Conservation (phyloP, 1,140 invertebrate genomes). For the Asobara japonica region DNA sequence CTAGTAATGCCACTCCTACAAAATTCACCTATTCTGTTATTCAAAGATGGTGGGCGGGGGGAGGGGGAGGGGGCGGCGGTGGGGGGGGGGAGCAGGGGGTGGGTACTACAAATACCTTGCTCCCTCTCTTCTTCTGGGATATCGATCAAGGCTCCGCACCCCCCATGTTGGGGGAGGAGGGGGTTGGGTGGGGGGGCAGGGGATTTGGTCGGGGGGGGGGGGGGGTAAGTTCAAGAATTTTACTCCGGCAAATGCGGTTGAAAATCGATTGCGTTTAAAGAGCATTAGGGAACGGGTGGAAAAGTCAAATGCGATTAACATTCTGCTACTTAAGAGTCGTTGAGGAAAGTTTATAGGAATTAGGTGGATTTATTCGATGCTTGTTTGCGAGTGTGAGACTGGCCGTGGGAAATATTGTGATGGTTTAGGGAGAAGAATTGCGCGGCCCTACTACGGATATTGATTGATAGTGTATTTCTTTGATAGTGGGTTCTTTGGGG, state of each 20-base stretch:
- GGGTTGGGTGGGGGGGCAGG: too few species aligned
- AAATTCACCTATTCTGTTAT: constrained; percentile 19
- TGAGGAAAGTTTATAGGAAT: constrained; percentile 13
- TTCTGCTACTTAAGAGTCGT: constrained; percentile 33
- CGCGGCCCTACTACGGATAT: too few species aligned
- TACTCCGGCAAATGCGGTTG: not conserved
- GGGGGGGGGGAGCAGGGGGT: not conserved
- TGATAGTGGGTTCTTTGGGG: too few species aligned
- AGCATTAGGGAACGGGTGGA: constrained; percentile 23
- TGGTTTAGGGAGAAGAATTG: not conserved
- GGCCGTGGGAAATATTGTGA: not conserved
- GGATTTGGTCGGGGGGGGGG: too few species aligned
- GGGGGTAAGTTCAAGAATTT: not conserved
- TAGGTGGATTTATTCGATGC: not conserved
- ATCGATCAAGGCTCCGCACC: not conserved
- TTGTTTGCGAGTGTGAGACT: too few species aligned
- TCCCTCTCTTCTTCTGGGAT: not conserved
- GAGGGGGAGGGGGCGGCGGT: not conserved
- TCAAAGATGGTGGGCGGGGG: constrained; percentile 19
- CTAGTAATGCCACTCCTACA: constrained; percentile 10
- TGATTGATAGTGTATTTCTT: not conserved
- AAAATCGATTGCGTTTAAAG: constrained; percentile 4
- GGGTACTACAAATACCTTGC: not conserved
- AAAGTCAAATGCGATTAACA: constrained; percentile 49
- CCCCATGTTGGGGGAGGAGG: too few species aligned